These are phyloP conservation scores for Hedychridium roseum DNA, from an alignment of 2,888 invertebrate genomes.

Conservation along the genomic window DNA sequence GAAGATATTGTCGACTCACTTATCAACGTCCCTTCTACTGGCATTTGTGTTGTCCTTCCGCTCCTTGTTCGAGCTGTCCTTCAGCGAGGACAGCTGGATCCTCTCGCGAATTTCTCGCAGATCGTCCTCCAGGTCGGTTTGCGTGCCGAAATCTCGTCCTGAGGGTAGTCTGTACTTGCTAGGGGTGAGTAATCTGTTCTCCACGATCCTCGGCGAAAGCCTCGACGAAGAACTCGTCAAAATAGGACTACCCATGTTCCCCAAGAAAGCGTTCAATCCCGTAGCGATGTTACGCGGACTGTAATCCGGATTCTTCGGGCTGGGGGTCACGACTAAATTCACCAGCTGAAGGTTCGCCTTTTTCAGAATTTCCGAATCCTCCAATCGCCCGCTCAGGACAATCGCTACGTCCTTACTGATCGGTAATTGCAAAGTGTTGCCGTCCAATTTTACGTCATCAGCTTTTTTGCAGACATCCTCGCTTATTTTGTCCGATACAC, in stretches of 20 bases:
- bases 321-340: slow-evolving; percentile 51
- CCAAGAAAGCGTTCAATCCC: slow-evolving; percentile 34
- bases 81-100: slow-evolving; percentile 39
- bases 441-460: too few relatives aligned
- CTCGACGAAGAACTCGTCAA: slow-evolving; percentile 17
- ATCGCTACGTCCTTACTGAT: slow-evolving; percentile 57
- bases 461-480: too few relatives aligned
- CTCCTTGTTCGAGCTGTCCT: slow-evolving; percentile 71
- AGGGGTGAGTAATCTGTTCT: slow-evolving; percentile 69
- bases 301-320: slow-evolving; percentile 34
- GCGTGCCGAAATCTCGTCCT: slow-evolving; percentile 74
- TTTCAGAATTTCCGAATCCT: slow-evolving; percentile 49
- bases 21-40: slow-evolving; percentile 62
- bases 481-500: slow-evolving; percentile 1
- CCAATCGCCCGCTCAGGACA: slow-evolving; percentile 54
- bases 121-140: slow-evolving; percentile 73
- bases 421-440: slow-evolving; percentile 43
- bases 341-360: slow-evolving; percentile 50
- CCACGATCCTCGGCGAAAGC: slow-evolving; percentile 51
- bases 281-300: slow-evolving; percentile 22
- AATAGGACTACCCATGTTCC: slow-evolving; percentile 24
- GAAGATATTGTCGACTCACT: slow-evolving; percentile 49
- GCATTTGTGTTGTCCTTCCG: slow-evolving; percentile 74
- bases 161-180: slow-evolving; percentile 67
- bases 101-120: slow-evolving; percentile 62